A percentile compares a stretch with the other conserved stretches of the same genome.
phyloP scores from a whole-genome alignment of 2,888 invertebrate genomes.

The Rutpela maculata region DNA sequence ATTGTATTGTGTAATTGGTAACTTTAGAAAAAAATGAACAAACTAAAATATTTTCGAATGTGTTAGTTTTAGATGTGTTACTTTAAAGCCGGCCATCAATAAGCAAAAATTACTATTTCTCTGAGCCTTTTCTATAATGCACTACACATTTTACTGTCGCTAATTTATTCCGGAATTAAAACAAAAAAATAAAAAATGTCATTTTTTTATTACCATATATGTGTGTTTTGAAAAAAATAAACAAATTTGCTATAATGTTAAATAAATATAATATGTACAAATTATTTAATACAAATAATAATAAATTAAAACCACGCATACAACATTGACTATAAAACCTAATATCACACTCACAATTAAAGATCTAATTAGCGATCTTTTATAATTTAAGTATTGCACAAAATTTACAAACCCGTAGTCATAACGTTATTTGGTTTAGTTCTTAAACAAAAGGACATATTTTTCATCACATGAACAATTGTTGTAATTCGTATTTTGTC shows the following conservation, averaged over 20 bases:
- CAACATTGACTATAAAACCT: slow-evolving; percentile 43
- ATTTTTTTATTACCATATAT: slow-evolving; percentile 16
- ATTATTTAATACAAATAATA: slow-evolving; percentile 47
- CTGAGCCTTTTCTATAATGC: too few species aligned
- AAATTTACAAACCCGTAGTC: slow-evolving; percentile 25
- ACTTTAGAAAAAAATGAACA: too few species aligned
- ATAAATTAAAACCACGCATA: slow-evolving; percentile 51
- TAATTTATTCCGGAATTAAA: not conserved
- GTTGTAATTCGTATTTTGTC: not conserved
- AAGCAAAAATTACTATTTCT: too few species aligned
- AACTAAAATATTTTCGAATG: too few species aligned
- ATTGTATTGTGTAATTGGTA: too few species aligned
- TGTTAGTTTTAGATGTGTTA: too few species aligned
- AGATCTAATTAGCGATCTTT: slow-evolving; percentile 1
- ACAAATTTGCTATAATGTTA: slow-evolving; percentile 40
- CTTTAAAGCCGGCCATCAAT: too few species aligned
- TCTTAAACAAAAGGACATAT: not conserved
- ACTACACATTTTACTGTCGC: too few species aligned
- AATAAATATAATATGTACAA: slow-evolving; percentile 49
- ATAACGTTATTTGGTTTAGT: not conserved
- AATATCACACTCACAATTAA: slow-evolving; percentile 54
- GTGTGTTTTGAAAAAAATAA: slow-evolving; percentile 38
- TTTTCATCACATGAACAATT: not conserved
- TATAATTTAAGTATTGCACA: slow-evolving; percentile 24
- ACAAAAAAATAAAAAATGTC: not conserved